Evolutionary conservation across 2,888 invertebrate species (phyloP).

Genomic region (Hyposoter dolosus): DNA sequence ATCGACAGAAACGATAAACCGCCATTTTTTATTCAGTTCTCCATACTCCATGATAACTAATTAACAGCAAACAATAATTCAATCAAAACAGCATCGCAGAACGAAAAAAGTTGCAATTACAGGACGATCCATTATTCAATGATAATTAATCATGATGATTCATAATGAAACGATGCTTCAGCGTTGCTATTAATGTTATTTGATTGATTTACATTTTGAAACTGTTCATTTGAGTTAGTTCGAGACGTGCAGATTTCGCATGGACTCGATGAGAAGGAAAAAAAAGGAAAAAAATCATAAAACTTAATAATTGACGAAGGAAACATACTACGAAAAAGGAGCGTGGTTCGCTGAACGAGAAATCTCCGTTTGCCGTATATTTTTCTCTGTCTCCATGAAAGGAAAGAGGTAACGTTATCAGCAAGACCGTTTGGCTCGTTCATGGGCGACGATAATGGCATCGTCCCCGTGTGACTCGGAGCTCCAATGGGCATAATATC

Average conservation of each 20-base stretch:
- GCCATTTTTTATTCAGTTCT: not conserved
- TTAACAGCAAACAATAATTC: not conserved
- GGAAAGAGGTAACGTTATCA: constrained; percentile 55
- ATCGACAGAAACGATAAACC: not conserved
- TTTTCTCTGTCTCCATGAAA: constrained; percentile 4
- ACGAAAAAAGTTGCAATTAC: not conserved
- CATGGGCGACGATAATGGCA: constrained; percentile 51
- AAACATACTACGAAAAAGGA: not conserved
- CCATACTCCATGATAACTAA: not conserved
- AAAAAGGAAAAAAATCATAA: not conserved
- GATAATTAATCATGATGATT: not conserved
- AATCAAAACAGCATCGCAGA: not conserved
- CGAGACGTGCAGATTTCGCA: too few relatives aligned
- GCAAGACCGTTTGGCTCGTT: constrained; percentile 61
- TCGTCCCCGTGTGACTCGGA: constrained; percentile 26
- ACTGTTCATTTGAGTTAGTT: too few relatives aligned
- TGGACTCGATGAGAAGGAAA: not conserved
- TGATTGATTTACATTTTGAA: not conserved
- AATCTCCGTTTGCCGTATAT: constrained; percentile 26
- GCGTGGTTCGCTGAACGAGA: constrained; percentile 43
- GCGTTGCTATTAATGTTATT: not conserved
- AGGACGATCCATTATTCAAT: too few relatives aligned
- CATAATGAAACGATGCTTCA: not conserved
- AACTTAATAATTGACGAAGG: not conserved
- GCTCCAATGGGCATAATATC: constrained; percentile 64